phyloP scores from a whole-genome alignment of 2,797 vertebrate species.

The Geotrypetes seraphini region DNA sequence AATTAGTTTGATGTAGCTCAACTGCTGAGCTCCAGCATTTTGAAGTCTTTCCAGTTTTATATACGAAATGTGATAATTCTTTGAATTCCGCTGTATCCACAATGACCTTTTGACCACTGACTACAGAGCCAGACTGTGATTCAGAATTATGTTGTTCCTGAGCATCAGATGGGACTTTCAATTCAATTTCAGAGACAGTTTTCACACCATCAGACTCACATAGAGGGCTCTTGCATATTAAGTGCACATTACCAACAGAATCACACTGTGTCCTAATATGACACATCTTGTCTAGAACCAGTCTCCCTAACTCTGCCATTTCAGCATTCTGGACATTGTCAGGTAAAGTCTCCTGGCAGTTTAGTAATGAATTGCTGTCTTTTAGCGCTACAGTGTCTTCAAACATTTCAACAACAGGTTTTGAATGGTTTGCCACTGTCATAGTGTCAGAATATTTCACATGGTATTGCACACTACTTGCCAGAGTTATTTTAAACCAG shows the following conservation, averaged over 20 bases:
- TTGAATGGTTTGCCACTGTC: neutral
- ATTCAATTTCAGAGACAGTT: neutral
- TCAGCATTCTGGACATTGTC: neutral
- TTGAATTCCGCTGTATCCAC: rapidly evolving
- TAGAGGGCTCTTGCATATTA: neutral
- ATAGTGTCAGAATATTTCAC: neutral
- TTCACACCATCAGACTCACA: neutral
- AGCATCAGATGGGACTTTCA: too few relatives aligned
- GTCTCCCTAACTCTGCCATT: neutral
- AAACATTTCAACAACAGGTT: neutral
- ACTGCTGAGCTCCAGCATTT: too few relatives aligned
- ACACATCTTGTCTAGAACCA: neutral
- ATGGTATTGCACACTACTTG: neutral
- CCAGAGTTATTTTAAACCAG: neutral
- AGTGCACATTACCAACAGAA: neutral
- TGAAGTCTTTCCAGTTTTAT: too few relatives aligned
- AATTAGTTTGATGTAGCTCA: too few relatives aligned
- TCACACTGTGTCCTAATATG: neutral
- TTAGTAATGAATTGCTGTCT: too few relatives aligned
- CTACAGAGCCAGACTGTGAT: neutral
- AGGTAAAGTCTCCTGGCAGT: neutral
- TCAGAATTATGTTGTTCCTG: neutral
- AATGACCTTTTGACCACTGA: neutral
- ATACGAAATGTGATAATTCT: too few relatives aligned
- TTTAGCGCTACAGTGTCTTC: neutral